phyloP scores from a whole-genome alignment of 1,140 invertebrate genomes.

The Sitophilus oryzae region DNA sequence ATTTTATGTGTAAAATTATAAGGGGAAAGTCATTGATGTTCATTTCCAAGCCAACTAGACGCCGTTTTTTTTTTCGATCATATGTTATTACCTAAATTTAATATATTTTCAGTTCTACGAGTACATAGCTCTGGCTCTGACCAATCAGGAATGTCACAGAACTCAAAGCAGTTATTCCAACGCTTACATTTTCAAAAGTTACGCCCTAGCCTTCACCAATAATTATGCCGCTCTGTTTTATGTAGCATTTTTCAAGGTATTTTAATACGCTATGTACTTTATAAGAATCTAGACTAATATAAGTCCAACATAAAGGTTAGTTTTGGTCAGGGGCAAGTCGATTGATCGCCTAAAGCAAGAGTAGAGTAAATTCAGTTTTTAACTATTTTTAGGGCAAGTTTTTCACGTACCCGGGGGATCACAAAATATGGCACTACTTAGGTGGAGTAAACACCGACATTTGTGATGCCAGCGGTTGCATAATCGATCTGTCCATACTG shows the following conservation, averaged over 20 bases:
- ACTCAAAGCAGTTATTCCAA: constrained; percentile 97
- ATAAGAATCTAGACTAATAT: too few species aligned
- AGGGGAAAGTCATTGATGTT: too few species aligned
- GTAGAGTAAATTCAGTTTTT: not conserved
- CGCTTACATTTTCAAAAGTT: constrained; percentile 92
- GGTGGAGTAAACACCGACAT: constrained; percentile 26
- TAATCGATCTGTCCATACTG: constrained; percentile 25
- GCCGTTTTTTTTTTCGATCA: too few species aligned
- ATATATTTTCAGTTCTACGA: constrained; percentile 66
- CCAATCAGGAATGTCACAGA: constrained; percentile 85
- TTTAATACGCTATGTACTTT: too few species aligned
- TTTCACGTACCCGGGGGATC: constrained; percentile 32
- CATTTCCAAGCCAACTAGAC: too few species aligned
- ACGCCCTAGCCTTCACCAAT: constrained; percentile 94
- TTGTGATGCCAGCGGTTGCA: constrained; percentile 30
- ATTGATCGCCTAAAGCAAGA: too few species aligned
- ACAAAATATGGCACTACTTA: constrained; percentile 6
- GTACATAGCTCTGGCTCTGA: constrained; percentile 80
- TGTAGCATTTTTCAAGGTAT: constrained; percentile 92
- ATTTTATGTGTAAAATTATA: too few species aligned
- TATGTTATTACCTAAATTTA: not conserved
- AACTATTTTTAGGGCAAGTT: constrained; percentile 20
- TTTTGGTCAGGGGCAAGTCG: too few species aligned
- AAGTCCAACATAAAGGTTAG: too few species aligned
- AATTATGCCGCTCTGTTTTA: constrained; percentile 98